Conservation (phyloP, 2,113 vertebrate genomes). For the Misgurnus anguillicaudatus region DNA sequence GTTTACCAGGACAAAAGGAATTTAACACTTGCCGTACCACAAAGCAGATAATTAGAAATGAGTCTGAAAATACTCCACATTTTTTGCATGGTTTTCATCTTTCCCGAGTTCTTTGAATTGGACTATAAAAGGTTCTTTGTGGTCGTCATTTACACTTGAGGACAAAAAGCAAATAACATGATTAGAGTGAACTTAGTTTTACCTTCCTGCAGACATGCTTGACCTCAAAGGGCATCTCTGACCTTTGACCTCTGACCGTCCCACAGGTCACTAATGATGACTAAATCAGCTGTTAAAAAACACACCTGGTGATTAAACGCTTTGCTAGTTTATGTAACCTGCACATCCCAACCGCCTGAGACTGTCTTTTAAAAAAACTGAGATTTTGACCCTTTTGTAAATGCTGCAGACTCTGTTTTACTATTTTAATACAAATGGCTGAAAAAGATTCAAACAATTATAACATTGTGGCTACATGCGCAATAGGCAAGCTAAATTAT, state of each 20-base stretch:
- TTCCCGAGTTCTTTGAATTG: not conserved
- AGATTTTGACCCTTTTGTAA: too few species aligned
- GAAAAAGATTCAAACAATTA: too few species aligned
- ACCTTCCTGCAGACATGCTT: slow-evolving; percentile 46
- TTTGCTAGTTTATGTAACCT: slow-evolving; percentile 23
- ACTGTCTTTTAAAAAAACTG: too few species aligned
- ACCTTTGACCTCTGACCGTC: slow-evolving; percentile 50
- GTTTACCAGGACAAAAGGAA: not conserved
- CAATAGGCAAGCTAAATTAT: too few species aligned
- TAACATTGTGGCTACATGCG: too few species aligned
- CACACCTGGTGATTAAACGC: slow-evolving; percentile 36
- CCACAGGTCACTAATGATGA: slow-evolving; percentile 47
- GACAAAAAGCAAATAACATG: slow-evolving; percentile 28
- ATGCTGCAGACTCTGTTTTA: too few species aligned
- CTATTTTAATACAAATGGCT: too few species aligned
- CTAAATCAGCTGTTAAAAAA: slow-evolving; percentile 45
- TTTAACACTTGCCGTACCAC: slow-evolving; percentile 39
- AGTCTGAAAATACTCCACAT: slow-evolving; percentile 31
- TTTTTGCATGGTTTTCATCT: slow-evolving; percentile 32
- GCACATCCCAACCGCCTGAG: slow-evolving; percentile 2
- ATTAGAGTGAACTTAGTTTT: slow-evolving; percentile 43
- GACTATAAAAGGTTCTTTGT: slow-evolving; percentile 15
- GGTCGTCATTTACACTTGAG: not conserved
- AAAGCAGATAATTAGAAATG: slow-evolving; percentile 23
- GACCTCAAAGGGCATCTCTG: slow-evolving; percentile 49